These are phyloP conservation scores for Nasonia oneida DNA, from an alignment of 2,888 invertebrate species.

Conservation along the genomic window DNA sequence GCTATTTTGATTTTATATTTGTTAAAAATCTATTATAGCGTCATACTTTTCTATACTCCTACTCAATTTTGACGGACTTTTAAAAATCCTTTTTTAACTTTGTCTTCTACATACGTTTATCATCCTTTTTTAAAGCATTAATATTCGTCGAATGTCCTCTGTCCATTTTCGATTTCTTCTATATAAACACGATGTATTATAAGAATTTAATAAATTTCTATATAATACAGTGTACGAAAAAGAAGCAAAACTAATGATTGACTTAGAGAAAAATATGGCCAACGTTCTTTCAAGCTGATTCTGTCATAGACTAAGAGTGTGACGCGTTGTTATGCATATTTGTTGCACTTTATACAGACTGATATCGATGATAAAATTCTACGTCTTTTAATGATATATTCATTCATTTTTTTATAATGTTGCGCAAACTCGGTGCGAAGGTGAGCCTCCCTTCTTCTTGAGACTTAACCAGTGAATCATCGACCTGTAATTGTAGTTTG, in stretches of 20 bases:
- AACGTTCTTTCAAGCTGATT: slow-evolving; percentile 57
- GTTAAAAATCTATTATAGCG: slow-evolving; percentile 72
- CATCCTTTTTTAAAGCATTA: slow-evolving; percentile 37
- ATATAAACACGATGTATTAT: slow-evolving; percentile 36
- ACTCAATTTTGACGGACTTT: slow-evolving; percentile 59
- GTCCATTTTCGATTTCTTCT: slow-evolving; percentile 54
- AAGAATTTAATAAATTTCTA: slow-evolving; percentile 43
- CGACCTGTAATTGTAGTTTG: slow-evolving; percentile 51
- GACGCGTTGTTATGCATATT: slow-evolving; percentile 74
- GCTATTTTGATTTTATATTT: slow-evolving; percentile 69
- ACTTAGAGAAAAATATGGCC: slow-evolving; percentile 41
- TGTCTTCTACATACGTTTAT: slow-evolving; percentile 35
- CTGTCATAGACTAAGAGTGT: slow-evolving; percentile 64
- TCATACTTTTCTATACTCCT: slow-evolving; percentile 69
- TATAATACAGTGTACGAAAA: slow-evolving; percentile 51
- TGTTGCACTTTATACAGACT: slow-evolving; percentile 73
- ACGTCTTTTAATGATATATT: slow-evolving; percentile 57
- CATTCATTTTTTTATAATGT: slow-evolving; percentile 46
- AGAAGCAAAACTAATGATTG: slow-evolving; percentile 45
- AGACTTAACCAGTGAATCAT: slow-evolving; percentile 49
- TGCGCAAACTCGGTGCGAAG: slow-evolving; percentile 48
- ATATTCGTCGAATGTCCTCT: slow-evolving; percentile 55
- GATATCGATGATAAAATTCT: slow-evolving; percentile 66
- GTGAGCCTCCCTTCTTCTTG: slow-evolving; percentile 33
- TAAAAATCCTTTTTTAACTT: slow-evolving; percentile 51